Evolutionary conservation across 2,797 vertebrate species (phyloP), one percentile per base, ranked within the genome.

Genomic region (Arnoldichthys spilopterus): DNA sequence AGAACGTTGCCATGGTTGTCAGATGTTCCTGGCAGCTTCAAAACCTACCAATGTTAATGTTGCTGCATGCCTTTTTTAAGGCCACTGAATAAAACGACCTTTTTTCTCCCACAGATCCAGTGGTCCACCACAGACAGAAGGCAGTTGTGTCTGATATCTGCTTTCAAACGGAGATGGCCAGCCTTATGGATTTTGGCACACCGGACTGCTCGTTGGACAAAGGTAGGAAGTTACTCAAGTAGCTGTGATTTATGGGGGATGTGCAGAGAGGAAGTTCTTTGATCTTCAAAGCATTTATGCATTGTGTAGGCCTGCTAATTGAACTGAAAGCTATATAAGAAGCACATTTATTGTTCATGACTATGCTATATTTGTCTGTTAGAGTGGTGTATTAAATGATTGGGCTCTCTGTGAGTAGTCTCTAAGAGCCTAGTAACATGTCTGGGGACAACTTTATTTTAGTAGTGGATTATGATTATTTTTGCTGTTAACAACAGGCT

Each of bases 171-270:
- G 91, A 93, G 81, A 94, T 93, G 86, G 93, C 92, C 71, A 92
- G 90, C 90, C 85, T 94, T 85, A 92, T 94, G 92, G 91, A 94
- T 88, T 93, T 94, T 79, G 90, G 90, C 83, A 91, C 91, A n/a
- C 89, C 88, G 24, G 92, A 94, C 86, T 94, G 91, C 80, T 91
- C 92, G 0, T 89, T 94, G 26, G 91, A 92, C 83, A 94, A 94
- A 93, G 93, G 93, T 94, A 90, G 67, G 77, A 59, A 62, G 56
- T 30, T 12, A 26, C 78, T 61, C 43, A 69, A 18, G 67, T 18
- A 63, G 34, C 62, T 66, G 37, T 16, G 59, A 34, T 18, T 62
- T 0, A 8, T 59, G 24, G 2, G 4, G 58, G 58, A 15, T 61
- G 13, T 53, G 18, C 51, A n/a, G 51, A 56, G 8, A 56, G n/a